Evolutionary conservation across 2,113 vertebrate genomes (phyloP), one percentile per base, ranked within the genome.

Genomic region (Ammospiza nelsoni): DNA sequence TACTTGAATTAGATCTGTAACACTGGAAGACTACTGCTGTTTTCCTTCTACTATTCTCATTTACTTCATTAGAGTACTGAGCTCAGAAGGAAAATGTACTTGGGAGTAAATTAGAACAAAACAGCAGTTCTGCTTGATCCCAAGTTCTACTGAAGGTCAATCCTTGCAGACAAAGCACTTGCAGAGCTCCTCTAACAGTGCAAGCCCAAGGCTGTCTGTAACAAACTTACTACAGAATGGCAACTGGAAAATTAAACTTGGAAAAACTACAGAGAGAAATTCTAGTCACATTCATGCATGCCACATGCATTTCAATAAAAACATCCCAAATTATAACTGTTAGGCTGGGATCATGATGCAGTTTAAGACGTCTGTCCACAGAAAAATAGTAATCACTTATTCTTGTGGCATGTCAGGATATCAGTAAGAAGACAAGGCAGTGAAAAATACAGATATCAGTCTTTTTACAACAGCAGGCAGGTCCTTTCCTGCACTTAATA

Each of bases 201-300:
- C 0, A 0, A 76, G 59, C 15, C 25, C 28, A 62, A 35, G 0
- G 0, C 17, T 22, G 37, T 12, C n/a, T 52, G 31, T 21, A 67
- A 39, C 27, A 67, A 79, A n/a, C 17, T 41, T 16, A 48, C 17
- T 49, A 18, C 29, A 61, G 52, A 75, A 84, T 11, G 49, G 17
- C 22, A 43, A 57, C 49, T 28, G 16, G n/a, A 84, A 87, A 92
- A 62, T 15, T 61, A 20, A 23, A 55, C 27, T 31, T 69, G 46
- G 28, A 44, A 52, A 78, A 94, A 65, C 18, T 23, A 16, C 1
- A 72, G 11, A 83, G 49, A 15, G 44, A 85, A 87, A 84, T 19
- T 54, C 49, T 4, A 25, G 62, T 21, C 78, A 31, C 24, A 46
- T 35, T 55, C 17, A 49, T 12, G 9, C 29, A 58, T 41, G 43